A percentile compares a stretch with the other conserved stretches of the same genome.
Conservation (phyloP, 2,797 vertebrate genomes). For the Euthynnus affinis region DNA sequence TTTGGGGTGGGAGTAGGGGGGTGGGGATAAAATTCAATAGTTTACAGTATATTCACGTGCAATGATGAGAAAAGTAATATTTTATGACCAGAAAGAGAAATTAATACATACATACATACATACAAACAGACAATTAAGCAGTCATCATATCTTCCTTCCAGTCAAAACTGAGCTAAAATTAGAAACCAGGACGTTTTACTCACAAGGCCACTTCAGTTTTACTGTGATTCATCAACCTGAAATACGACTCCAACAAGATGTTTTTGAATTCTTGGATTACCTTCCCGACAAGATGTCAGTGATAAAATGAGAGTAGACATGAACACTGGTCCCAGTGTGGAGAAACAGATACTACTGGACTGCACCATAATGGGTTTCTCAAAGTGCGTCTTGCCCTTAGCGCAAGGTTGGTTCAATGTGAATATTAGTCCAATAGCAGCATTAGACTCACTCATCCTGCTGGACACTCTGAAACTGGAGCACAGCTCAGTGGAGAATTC, state of each 20-base stretch:
- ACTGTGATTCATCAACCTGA: constrained; percentile 33
- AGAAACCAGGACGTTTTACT: constrained; percentile 40
- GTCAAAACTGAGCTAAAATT: constrained; percentile 38
- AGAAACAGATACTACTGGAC: constrained; percentile 70
- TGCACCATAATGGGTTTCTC: constrained; percentile 72
- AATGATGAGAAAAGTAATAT: neutral
- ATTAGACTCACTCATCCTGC: constrained; percentile 57
- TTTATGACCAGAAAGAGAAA: constrained; percentile 9
- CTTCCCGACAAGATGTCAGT: constrained; percentile 63
- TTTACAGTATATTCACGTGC: neutral
- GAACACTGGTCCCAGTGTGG: constrained; percentile 62
- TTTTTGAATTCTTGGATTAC: constrained; percentile 71
- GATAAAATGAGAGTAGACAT: constrained; percentile 71
- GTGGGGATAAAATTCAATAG: no score
- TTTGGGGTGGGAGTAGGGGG: no score
- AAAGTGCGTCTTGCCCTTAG: constrained; percentile 46
- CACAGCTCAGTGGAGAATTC: constrained; percentile 52
- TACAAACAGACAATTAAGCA: neutral
- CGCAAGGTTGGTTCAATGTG: constrained; percentile 74
- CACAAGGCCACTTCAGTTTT: constrained; percentile 18
- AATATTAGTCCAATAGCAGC: constrained; percentile 67
- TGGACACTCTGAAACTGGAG: constrained; percentile 68
- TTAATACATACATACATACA: no score
- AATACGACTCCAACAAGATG: constrained; percentile 44
- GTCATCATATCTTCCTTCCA: constrained; percentile 30